A percentile compares a stretch with the other conserved stretches of the same genome.
phyloP scores from a whole-genome alignment of 2,113 vertebrate species.

The Grammomys surdaster region DNA sequence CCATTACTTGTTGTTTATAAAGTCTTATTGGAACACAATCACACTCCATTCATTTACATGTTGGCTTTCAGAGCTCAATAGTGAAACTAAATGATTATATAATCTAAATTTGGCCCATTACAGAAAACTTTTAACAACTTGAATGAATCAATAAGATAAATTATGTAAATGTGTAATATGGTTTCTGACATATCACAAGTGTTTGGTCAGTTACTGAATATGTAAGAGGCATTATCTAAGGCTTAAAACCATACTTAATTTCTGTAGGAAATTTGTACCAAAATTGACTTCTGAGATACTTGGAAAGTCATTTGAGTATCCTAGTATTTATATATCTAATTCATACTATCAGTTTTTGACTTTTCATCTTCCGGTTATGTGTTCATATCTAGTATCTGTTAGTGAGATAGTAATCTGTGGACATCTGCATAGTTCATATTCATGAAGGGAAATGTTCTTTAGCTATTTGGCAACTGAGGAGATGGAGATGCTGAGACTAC shows the following conservation, averaged over 20 bases:
- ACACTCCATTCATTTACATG: not conserved
- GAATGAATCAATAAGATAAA: constrained; percentile 47
- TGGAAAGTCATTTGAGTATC: not conserved
- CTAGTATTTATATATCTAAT: not conserved
- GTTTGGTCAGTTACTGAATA: constrained; percentile 23
- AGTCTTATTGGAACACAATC: constrained; percentile 31
- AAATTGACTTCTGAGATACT: constrained; percentile 17
- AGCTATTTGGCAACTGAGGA: not conserved
- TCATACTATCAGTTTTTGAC: not conserved
- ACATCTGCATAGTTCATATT: not conserved
- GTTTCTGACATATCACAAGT: not conserved
- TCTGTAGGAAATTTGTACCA: constrained; percentile 1
- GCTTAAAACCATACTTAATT: not conserved
- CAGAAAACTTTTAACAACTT: not conserved
- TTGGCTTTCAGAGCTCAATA: constrained; percentile 16
- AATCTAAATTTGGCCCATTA: not conserved
- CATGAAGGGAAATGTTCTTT: not conserved
- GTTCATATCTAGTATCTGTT: not conserved
- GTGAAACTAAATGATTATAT: not conserved
- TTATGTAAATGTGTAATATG: not conserved
- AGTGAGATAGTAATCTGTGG: not conserved
- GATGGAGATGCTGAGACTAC: not conserved
- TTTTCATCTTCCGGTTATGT: not conserved
- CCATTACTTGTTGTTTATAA: constrained; percentile 34
- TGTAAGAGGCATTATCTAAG: not conserved